Base-by-base conservation (phyloP, 2,797 vertebrate genomes). In the Hippopotamyrus pictus region DNA sequence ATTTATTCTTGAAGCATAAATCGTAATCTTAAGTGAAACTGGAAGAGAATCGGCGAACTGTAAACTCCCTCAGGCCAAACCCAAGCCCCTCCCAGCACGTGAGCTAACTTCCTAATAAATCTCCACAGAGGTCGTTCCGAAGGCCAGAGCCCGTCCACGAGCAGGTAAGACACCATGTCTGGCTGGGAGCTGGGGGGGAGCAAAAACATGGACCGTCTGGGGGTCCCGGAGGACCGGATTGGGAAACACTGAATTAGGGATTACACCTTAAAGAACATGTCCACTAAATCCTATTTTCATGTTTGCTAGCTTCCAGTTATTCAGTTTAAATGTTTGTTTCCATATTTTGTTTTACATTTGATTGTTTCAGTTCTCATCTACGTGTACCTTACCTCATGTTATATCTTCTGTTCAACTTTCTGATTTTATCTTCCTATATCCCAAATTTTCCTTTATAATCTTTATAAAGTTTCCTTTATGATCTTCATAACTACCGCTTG, bases 121-220 rank as follows among this genome's bases (percentile, higher is more conserved):
- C 85, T 89, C 84, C 90, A 88, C 94, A 96, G 96, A 94, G 90
- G 93, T 94, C 91, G 69, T 92, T 88, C 95, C 94, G 88, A 97
- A 96, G 94, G 96, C 94, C 90, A 95, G 94, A 92, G 92, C 93
- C 87, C 94, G 92, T 91, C 96, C 96, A 0, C 92, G 89, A 0
- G 92, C 89, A 93, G 95, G 96, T 97, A 92, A 94, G 94, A 90
- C 19, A 17, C 5, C 5, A 11, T 54, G 4, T 9, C 17, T 33
- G 17, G 37, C 33, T 44, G 59, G 59, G 22, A 62, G 22, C 22
- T 62, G 59, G 59, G 59, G 25, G 59, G 59, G n/a, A 62, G n/a
- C n/a, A 62, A 62, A 62, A 25, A 62, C 22, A 25, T 0, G n/a
- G 57, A 62, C 57, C n/a, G n/a, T 59, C 57, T 25, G 57, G n/a